Evolutionary conservation across 37 sponge, comb jelly and placozoan genomes (phyloP), one percentile per base, ranked within the genome.

Genomic region (Axinella damicornis): DNA sequence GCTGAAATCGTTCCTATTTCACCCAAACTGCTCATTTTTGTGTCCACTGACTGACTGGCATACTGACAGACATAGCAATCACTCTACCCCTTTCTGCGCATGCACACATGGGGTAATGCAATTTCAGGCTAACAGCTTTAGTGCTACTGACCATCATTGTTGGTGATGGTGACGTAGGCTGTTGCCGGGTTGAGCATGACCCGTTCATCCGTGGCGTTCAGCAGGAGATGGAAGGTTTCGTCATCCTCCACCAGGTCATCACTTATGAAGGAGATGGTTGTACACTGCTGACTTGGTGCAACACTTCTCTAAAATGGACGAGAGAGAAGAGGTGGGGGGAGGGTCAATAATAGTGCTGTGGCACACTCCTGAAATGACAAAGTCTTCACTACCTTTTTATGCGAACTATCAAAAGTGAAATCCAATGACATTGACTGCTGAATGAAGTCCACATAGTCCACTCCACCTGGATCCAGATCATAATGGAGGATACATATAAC

Each of bases 121-220:
- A n/a, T n/a, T n/a, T n/a, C n/a, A n/a, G n/a, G n/a, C n/a, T n/a
- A n/a, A n/a, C n/a, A n/a, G n/a, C n/a, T n/a, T n/a, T n/a, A n/a
- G n/a, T n/a, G n/a, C n/a, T n/a, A 46, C 68, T 67, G 11, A 67
- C 68, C 2, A 34, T 67, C 68, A 67, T 67, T 67, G 33, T 67
- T 67, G 33, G 28, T 2, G 28, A 67, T 67, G 33, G 20, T 19
- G 20, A 67, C 33, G 12, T 31, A 19, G 2, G 68, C 68, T 19
- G 30, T 19, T 2, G 27, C 68, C 9, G 68, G 33, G 32, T 31
- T 31, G 20, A 67, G 68, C 33, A 67, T 31, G 33, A 67, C 68
- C 2, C 28, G 2, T 33, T 30, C 19, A 9, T 67, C 68, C 12
- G 27, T 34, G 5, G 68, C 5, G 33, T 2, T 19, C 33, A 67